Evolutionary conservation across 2,797 vertebrate genomes (phyloP), one percentile per base, ranked within the genome.

Genomic region (Scleropages formosus): DNA sequence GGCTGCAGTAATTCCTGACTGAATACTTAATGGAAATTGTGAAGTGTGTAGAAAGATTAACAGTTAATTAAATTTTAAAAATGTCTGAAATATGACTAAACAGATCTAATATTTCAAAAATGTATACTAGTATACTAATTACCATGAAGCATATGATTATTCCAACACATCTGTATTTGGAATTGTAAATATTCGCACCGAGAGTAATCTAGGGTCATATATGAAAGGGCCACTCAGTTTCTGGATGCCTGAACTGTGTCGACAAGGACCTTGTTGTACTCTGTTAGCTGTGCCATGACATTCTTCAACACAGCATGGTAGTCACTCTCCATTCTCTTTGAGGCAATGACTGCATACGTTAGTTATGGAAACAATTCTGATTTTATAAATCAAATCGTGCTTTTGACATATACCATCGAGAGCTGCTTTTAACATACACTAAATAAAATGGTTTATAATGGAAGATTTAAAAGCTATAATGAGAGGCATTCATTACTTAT

Each of bases 271-370:
- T 90, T 94, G 88, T 99, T 98, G 85, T 97, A 93, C 12, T 98
- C 95, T 0, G 87, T 78, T 82, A 98, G 90, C 80, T 95, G 94
- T 65, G 92, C 94, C 81, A 77, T 87, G 62, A 95, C 94, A 0
- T 86, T 94, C 82, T 93, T 93, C 88, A 92, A 90, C 24, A 97
- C 78, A 0, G 92, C 88, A 51, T 80, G 88, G 78, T 93, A 99
- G 90, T 98, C 94, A 77, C 95, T 98, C 83, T 99, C 97, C 80
- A 94, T 94, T 80, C 90, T 93, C 88, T 98, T 99, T 0, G 95
- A 93, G 78, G 95, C 94, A 77, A 98, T 98, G 87, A 97, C 97
- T 99, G 87, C 85, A 87, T 73, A 82, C 58, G 78, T 46, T 56
- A 82, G 91, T 94, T 90, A 89, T 93, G 88, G 93, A 83, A 81